These are phyloP conservation scores for Polyergus mexicanus DNA, from an alignment of 1,140 invertebrate species.

Conservation along the genomic window DNA sequence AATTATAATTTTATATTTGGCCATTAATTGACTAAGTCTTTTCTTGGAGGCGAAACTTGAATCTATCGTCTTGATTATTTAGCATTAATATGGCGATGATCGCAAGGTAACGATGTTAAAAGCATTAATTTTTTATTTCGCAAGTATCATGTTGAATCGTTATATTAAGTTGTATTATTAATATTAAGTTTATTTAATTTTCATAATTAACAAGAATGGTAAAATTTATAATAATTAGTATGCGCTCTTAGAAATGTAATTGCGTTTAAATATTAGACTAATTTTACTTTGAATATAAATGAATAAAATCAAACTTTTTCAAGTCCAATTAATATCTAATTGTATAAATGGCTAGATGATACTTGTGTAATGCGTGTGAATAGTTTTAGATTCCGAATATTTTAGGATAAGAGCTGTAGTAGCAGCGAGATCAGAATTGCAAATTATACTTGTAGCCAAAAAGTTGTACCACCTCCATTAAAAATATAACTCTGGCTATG, in stretches of 20 bases:
- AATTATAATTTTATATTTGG: not conserved
- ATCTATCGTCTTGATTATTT: not conserved
- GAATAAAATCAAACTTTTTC: not conserved
- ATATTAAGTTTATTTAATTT: not conserved
- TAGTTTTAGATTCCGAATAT: not conserved
- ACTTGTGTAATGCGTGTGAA: not conserved
- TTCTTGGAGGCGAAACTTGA: not conserved
- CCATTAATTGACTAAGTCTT: not conserved
- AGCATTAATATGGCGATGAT: constrained; percentile 4
- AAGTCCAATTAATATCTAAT: not conserved
- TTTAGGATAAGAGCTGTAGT: not conserved
- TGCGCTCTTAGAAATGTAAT: not conserved
- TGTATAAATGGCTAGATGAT: not conserved
- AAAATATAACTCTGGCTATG: not conserved
- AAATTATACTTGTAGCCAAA: not conserved
- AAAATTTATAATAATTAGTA: not conserved
- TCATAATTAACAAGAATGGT: not conserved
- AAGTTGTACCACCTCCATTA: not conserved
- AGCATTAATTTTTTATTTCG: not conserved
- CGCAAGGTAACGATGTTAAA: not conserved
- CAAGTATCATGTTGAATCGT: not conserved
- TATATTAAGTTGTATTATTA: not conserved
- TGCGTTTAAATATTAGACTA: constrained; percentile 7
- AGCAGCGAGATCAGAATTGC: not conserved
- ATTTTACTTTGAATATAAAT: not conserved